These are phyloP conservation scores for Casuarius casuarius DNA, from an alignment of 2,113 vertebrate genomes.

Conservation along the genomic window DNA sequence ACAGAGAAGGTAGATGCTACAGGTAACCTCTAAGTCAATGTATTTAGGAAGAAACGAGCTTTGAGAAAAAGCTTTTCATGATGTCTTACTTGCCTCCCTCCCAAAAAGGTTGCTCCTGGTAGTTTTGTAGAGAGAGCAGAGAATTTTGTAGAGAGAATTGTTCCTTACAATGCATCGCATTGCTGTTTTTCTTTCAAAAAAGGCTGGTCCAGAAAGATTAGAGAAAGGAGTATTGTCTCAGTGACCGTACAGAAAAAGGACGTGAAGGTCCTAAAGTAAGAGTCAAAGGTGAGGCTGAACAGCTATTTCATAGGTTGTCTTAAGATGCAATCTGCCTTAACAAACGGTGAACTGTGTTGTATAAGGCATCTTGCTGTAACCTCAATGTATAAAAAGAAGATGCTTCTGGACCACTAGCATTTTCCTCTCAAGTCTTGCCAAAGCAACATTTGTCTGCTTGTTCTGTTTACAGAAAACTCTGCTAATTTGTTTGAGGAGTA, in stretches of 20 bases:
- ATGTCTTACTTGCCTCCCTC: neutral
- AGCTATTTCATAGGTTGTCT: neutral
- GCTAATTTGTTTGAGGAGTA: neutral
- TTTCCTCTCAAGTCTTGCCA: neutral
- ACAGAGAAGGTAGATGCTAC: neutral
- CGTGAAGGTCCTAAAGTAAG: neutral
- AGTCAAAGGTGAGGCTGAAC: neutral
- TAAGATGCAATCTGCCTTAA: neutral
- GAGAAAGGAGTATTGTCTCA: neutral
- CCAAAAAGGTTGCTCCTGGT: neutral
- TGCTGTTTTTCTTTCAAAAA: neutral
- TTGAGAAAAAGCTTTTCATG: neutral
- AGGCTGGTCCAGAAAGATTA: neutral
- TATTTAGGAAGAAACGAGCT: neutral
- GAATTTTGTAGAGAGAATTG: neutral
- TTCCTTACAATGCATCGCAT: neutral
- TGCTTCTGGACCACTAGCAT: neutral
- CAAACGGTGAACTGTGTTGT: neutral
- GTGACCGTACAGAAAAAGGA: rapidly evolving
- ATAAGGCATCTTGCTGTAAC: neutral
- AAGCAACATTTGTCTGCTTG: conserved; percentile 31
- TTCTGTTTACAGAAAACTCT: conserved; percentile 29
- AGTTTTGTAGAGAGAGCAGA: neutral
- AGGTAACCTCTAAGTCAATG: neutral
- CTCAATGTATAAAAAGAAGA: neutral